These are phyloP conservation scores for Peucedramus taeniatus DNA, from an alignment of 2,113 vertebrate species.

Conservation along the genomic window DNA sequence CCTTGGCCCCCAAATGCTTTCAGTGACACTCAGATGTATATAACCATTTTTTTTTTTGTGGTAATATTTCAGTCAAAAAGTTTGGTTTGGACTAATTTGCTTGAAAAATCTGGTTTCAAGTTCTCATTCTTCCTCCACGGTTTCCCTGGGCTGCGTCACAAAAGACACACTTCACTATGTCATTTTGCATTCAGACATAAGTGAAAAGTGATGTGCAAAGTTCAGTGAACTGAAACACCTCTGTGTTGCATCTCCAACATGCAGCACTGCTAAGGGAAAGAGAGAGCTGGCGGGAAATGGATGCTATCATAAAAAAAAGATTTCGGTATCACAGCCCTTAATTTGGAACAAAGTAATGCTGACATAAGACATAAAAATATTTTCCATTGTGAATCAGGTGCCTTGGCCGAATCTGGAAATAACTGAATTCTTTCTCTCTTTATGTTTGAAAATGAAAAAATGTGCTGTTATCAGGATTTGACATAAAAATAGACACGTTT, in stretches of 20 bases:
- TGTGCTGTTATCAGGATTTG: background rate
- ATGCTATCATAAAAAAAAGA: background rate
- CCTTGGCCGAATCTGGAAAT: background rate
- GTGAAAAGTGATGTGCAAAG: background rate
- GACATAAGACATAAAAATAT: conserved; percentile 8
- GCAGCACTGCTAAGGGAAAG: background rate
- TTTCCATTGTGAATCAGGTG: conserved; percentile 11
- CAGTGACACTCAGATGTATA: background rate
- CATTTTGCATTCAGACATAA: background rate
- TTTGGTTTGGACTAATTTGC: background rate
- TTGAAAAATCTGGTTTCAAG: background rate
- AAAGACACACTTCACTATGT: background rate
- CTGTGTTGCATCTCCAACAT: background rate
- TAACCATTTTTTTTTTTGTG: background rate
- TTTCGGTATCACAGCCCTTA: background rate
- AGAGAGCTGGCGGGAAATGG: background rate
- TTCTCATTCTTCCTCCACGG: background rate
- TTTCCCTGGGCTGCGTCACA: background rate
- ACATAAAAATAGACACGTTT: conserved; percentile 33
- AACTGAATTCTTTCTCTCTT: conserved; percentile 1
- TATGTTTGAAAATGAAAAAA: conserved; percentile 31
- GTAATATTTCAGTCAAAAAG: background rate
- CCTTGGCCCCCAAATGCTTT: background rate
- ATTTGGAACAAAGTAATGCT: conserved; percentile 11
- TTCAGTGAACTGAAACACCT: background rate